phyloP scores from a whole-genome alignment of 2,113 vertebrate genomes.

The Bubo blakistoni region DNA sequence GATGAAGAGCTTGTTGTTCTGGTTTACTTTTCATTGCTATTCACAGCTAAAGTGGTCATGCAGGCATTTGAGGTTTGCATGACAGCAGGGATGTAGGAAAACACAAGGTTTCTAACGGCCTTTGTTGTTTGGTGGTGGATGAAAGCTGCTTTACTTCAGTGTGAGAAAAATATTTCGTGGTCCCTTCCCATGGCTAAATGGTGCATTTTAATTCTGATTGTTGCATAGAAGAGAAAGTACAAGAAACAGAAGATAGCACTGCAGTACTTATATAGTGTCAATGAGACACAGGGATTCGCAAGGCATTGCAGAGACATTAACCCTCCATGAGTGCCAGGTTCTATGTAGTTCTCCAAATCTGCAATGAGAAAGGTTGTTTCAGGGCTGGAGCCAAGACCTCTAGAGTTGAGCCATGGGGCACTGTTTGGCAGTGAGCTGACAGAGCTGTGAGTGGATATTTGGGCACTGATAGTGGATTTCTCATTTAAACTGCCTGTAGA shows the following conservation, averaged over 20 bases:
- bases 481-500: not conserved
- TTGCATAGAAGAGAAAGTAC: not conserved
- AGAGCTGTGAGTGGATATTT: not conserved
- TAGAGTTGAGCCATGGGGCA: too few relatives aligned
- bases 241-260: not conserved
- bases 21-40: not conserved
- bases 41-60: not conserved
- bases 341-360: not conserved
- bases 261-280: rapidly evolving
- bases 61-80: not conserved
- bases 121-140: not conserved
- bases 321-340: not conserved
- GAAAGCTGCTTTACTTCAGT: not conserved
- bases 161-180: rapidly evolving
- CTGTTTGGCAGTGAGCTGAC: not conserved
- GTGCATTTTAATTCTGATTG: not conserved
- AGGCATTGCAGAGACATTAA: not conserved
- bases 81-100: not conserved
- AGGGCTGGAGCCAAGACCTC: not conserved
- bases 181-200: not conserved
- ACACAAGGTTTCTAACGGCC: not conserved
- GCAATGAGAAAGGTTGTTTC: not conserved
- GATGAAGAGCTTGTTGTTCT: not conserved
- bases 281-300: not conserved
- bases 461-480: not conserved